Conservation (phyloP, 30 jellyfish, hydroid and myxozoan species). For the Pelagia noctiluca region DNA sequence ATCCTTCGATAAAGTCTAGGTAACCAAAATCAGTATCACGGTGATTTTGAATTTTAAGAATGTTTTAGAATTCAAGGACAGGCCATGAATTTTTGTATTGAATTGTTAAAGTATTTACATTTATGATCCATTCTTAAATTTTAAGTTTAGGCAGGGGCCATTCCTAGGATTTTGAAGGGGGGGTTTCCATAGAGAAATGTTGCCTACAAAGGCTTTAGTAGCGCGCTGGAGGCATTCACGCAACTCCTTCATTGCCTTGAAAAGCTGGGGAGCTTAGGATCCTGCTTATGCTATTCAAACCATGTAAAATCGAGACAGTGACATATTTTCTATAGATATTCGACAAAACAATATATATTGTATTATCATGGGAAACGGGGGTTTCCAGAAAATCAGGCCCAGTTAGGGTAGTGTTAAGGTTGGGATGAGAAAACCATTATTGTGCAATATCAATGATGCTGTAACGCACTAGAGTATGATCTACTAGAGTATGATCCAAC, state of each 20-base stretch:
- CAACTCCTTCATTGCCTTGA: constrained; percentile 3
- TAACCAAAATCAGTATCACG: constrained; percentile 3
- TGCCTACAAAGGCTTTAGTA: constrained; percentile 5
- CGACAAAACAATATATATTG: too few relatives aligned
- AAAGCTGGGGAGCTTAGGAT: neutral
- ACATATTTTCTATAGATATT: too few relatives aligned
- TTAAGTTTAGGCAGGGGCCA: constrained; percentile 1
- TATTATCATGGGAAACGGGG: too few relatives aligned
- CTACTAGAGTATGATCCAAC: too few relatives aligned
- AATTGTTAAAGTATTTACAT: neutral
- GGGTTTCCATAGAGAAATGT: neutral
- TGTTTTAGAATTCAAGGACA: neutral
- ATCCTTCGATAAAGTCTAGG: neutral
- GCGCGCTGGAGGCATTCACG: constrained; percentile 4
- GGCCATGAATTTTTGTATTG: neutral
- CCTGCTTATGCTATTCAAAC: neutral
- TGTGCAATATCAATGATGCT: too few relatives aligned
- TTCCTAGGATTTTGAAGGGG: constrained; percentile 4
- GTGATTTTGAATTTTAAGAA: neutral
- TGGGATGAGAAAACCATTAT: too few relatives aligned
- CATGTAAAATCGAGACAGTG: constrained; percentile 2
- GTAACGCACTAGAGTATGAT: too few relatives aligned
- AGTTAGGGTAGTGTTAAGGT: too few relatives aligned
- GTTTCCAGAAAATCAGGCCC: too few relatives aligned
- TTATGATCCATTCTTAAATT: neutral